Evolutionary conservation across 2,888 invertebrate species (phyloP).

Genomic region (Cheilosia vernalis): DNA sequence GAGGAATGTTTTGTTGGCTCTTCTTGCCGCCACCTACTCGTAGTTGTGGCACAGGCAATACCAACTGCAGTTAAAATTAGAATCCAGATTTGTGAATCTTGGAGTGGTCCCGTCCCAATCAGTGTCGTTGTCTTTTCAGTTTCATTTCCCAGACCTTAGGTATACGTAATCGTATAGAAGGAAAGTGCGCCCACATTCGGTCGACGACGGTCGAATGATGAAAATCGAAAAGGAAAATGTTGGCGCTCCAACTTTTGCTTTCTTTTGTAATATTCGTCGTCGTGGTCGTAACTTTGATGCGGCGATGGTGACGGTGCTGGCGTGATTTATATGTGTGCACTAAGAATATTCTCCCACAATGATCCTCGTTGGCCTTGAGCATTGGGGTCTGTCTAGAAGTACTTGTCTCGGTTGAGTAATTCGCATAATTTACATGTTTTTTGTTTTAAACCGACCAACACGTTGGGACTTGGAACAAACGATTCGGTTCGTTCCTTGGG

Average conservation of each 20-base stretch:
- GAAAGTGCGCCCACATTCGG: constrained; percentile 16
- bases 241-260: constrained; percentile 24
- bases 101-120: background rate
- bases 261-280: constrained; percentile 11
- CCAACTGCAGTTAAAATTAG: constrained; percentile 9
- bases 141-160: constrained; percentile 19
- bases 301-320: no score
- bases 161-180: background rate
- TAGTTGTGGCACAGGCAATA: background rate
- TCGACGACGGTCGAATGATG: constrained; percentile 2
- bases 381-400: constrained; percentile 19
- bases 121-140: background rate
- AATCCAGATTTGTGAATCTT: background rate
- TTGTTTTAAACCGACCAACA: background rate
- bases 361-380: constrained; percentile 34
- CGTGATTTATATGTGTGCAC: no score
- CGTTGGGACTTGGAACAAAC: no score
- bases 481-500: constrained; percentile 3
- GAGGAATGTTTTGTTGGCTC: background rate
- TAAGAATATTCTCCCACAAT: constrained; percentile 16
- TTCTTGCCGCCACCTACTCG: background rate
- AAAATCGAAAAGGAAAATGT: constrained; percentile 35
- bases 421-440: constrained; percentile 19
- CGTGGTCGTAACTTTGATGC: background rate
- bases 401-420: constrained; percentile 30